Conservation (phyloP, 2,113 vertebrate genomes). For the Delphinus delphis region DNA sequence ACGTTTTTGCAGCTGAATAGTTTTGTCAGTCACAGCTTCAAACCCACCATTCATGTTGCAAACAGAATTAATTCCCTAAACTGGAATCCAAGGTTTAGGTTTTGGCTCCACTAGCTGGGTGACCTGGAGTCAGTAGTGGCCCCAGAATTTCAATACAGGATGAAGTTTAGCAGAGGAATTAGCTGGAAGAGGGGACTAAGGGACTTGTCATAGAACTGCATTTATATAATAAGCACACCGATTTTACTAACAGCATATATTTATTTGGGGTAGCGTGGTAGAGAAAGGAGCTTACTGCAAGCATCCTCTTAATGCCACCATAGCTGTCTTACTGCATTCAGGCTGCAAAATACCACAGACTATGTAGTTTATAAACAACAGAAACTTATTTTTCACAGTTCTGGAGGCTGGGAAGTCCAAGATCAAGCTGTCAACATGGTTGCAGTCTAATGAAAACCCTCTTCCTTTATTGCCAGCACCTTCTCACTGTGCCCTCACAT, state of each 20-base stretch:
- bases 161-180: neutral
- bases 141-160: neutral
- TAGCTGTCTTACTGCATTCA: neutral
- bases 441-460: neutral
- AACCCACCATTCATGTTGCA: neutral
- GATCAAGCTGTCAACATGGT: neutral
- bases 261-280: neutral
- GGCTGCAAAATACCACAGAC: neutral
- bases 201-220: neutral
- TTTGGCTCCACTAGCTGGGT: neutral
- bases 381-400: neutral
- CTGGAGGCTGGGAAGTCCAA: neutral
- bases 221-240: neutral
- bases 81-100: neutral
- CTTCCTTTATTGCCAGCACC: neutral
- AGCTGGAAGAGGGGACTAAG: neutral
- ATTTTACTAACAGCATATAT: neutral
- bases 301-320: neutral
- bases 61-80: neutral
- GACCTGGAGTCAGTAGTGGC: neutral
- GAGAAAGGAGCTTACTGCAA: neutral
- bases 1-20: neutral
- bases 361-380: neutral
- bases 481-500: neutral
- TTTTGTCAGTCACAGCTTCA: neutral